These are phyloP conservation scores for Geophilus truncorum DNA, from an alignment of 2,888 invertebrate species.

Conservation along the genomic window DNA sequence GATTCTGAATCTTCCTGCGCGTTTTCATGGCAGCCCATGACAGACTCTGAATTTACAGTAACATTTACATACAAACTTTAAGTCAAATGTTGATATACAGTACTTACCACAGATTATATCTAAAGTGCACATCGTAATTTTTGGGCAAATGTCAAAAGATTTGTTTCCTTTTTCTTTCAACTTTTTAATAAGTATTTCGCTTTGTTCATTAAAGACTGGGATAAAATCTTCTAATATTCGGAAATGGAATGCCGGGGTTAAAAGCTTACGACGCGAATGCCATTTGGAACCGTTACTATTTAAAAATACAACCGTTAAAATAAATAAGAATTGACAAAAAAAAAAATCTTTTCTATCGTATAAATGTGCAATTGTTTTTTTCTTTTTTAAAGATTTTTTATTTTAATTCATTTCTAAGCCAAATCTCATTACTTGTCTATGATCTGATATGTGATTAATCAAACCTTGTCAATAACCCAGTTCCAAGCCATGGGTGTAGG, in stretches of 20 bases:
- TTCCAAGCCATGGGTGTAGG: conserved; percentile 33
- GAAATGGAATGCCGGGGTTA: conserved; percentile 55
- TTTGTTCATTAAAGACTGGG: conserved; percentile 52
- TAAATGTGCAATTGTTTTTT: too few relatives aligned
- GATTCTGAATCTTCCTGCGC: conserved; percentile 48
- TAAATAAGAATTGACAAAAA: too few relatives aligned
- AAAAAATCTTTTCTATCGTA: too few relatives aligned
- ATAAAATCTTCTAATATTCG: conserved; percentile 53
- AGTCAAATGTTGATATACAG: not conserved
- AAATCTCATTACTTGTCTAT: too few relatives aligned
- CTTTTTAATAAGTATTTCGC: conserved; percentile 45
- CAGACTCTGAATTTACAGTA: conserved; percentile 41
- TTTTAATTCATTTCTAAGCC: not conserved
- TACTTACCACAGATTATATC: conserved; percentile 54
- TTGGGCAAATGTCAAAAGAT: conserved; percentile 50
- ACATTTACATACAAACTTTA: not conserved
- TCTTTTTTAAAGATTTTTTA: too few relatives aligned
- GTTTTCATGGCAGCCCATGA: conserved; percentile 50
- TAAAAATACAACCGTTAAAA: too few relatives aligned
- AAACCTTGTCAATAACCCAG: conserved; percentile 36
- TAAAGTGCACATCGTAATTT: conserved; percentile 53
- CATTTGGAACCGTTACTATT: conserved; percentile 50
- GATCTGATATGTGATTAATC: too few relatives aligned
- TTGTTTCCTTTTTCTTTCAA: conserved; percentile 40
- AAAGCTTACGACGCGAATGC: conserved; percentile 49